Evolutionary conservation across 23 tunicate genomes (phyloP).

Genomic region (Trididemnum nubilum): DNA sequence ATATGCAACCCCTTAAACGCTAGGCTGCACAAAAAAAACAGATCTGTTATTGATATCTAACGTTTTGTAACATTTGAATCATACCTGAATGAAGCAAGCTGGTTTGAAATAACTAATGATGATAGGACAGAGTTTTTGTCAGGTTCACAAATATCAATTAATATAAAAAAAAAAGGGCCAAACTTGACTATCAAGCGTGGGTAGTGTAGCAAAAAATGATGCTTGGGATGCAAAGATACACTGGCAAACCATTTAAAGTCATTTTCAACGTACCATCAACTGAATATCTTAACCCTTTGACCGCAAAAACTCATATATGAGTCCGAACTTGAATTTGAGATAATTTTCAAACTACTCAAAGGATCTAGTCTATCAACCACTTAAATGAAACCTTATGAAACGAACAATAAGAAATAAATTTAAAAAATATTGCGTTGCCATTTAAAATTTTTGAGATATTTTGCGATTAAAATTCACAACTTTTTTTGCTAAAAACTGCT

Average conservation of each 20-base stretch:
- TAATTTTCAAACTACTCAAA: not conserved
- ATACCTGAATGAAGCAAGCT: not conserved
- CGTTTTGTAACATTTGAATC: constrained; percentile 19
- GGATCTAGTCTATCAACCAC: not conserved
- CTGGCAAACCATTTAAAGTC: not conserved
- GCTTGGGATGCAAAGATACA: constrained; percentile 64
- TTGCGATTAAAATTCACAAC: not conserved
- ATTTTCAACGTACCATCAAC: constrained; percentile 15
- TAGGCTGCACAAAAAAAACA: not conserved
- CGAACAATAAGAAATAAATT: not conserved
- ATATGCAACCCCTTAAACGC: not conserved
- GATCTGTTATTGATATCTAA: constrained; percentile 11
- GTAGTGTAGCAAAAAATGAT: constrained; percentile 54
- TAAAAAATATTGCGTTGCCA: constrained; percentile 4
- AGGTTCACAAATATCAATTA: constrained; percentile 44
- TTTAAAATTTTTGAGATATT: not conserved
- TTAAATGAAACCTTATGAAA: not conserved
- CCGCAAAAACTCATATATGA: constrained; percentile 13
- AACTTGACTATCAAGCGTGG: constrained; percentile 41
- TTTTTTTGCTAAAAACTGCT: not conserved
- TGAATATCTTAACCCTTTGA: constrained; percentile 3
- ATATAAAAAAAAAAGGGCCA: constrained; percentile 46
- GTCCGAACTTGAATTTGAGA: not conserved
- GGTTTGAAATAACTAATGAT: constrained; percentile 32
- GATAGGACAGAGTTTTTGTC: constrained; percentile 20